Percentiles rank a stretch among this genome's conserved stretches.
Conservation (phyloP, 2,797 vertebrate genomes). For the Mormyrus hasselquistii region DNA sequence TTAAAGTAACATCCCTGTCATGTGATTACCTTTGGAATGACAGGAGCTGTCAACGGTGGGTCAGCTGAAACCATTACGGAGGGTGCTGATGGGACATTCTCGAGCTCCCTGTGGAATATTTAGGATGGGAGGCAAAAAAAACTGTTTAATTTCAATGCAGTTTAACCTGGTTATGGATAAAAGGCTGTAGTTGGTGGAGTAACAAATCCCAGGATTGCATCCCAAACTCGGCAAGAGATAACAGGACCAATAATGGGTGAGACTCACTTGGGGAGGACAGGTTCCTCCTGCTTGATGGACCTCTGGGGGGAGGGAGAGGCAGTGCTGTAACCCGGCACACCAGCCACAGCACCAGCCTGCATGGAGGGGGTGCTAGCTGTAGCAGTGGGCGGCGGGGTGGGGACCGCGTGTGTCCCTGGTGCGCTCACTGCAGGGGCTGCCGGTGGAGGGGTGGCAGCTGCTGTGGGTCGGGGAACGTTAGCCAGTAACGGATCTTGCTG, state of each 20-base stretch:
- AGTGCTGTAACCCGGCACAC: conserved; percentile 38
- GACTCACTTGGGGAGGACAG: conserved; percentile 32
- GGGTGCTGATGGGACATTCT: conserved; percentile 46
- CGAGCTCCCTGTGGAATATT: conserved; percentile 36
- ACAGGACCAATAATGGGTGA: conserved; percentile 17
- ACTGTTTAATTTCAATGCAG: not conserved
- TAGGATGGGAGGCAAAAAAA: conserved; percentile 16
- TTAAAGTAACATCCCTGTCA: not conserved
- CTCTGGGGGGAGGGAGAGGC: conserved; percentile 38
- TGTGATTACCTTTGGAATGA: conserved; percentile 39
- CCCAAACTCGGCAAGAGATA: conserved; percentile 28
- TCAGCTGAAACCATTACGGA: conserved; percentile 56
- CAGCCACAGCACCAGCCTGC: conserved; percentile 44
- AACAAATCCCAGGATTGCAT: conserved; percentile 3
- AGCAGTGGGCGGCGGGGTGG: conserved; percentile 26
- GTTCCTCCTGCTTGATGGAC: conserved; percentile 40
- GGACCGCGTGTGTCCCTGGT: conserved; percentile 42
- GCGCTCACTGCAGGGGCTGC: conserved; percentile 44
- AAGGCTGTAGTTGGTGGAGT: not conserved
- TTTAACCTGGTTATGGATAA: not conserved
- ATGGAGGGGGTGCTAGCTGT: conserved; percentile 39
- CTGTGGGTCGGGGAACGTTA: conserved; percentile 41
- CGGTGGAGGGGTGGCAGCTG: conserved; percentile 55
- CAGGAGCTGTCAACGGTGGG: conserved; percentile 49
- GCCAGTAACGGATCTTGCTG: conserved; percentile 79